Base-by-base conservation (phyloP, 92 coral and sea anemone species). In the Virgularia gustaviana region DNA sequence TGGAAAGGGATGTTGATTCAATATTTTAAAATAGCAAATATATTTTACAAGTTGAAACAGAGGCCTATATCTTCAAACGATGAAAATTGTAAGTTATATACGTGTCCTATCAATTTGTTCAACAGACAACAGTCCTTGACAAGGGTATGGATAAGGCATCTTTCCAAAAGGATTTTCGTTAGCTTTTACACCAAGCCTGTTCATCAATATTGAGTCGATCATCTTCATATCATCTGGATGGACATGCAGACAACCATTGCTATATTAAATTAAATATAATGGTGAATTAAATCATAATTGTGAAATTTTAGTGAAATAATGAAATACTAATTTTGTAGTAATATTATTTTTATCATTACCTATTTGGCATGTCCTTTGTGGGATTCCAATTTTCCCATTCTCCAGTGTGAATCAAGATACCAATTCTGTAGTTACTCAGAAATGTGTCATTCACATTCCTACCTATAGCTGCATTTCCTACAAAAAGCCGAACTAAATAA, bases 381-480 rank as follows among this genome's bases (percentile, higher is more conserved):
- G 92, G 56, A 65, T 87, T 39, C 99, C 99, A 94, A 72, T 83
- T 10, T n/a, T 57, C 62, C 99, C 99, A 94, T 31, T 86, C 90
- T 19, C 99, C 99, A 7, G 98, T 89, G 52, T 94, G 99, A 1
- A 94, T 77, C 37, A 89, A 77, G 60, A 94, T 89, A 9, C 99
- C 99, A 57, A 51, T 36, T 76, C 99, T 80, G 70, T 86, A 84
- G 79, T 86, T 66, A 51, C 96, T 89, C 9, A 94, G 80, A 32
- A 94, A 89, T 20, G 99, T 94, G 78, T 86, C 38, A 71, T 87
- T 72, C 29, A 41, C 80, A 34, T 87, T 81, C 42, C 54, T 85
- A 3, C 96, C 99, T 52, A 94, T 89, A 7, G 94, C 99, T 23
- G 89, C 99, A 67, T 94, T 94, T 13, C 99, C 99, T 94, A 73